phyloP scores from a whole-genome alignment of 2,797 vertebrate species.

The Sarcoramphus papa region DNA sequence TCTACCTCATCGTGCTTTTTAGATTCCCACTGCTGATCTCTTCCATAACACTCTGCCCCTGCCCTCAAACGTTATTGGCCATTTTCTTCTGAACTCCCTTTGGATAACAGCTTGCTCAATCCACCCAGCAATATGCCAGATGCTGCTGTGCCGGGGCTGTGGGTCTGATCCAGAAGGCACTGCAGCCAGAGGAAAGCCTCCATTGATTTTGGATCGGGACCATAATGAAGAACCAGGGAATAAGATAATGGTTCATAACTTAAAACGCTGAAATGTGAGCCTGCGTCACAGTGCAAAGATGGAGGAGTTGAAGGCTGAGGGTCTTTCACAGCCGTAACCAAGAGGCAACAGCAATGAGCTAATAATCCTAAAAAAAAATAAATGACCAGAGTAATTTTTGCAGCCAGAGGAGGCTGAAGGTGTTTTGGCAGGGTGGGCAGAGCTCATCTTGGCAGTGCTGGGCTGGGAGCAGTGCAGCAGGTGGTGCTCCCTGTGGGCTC shows the following conservation, averaged over 20 bases:
- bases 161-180: background rate
- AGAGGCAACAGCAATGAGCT: background rate
- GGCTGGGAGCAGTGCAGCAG: too few species aligned
- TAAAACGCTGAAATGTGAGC: background rate
- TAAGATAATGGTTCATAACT: background rate
- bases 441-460: background rate
- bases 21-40: background rate
- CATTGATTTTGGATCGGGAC: background rate
- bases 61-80: background rate
- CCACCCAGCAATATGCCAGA: background rate
- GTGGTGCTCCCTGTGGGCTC: rapidly evolving
- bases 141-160: background rate
- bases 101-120: background rate
- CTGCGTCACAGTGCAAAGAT: background rate
- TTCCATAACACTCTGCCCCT: background rate
- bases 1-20: background rate
- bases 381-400: background rate
- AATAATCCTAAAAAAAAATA: background rate
- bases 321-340: background rate
- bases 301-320: background rate
- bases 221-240: background rate
- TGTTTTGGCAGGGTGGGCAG: background rate
- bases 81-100: background rate
- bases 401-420: background rate
- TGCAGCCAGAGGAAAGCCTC: background rate